Percentiles rank a stretch among this genome's conserved stretches.
phyloP scores from a whole-genome alignment of 2,113 vertebrate species.

The Delphinus delphis region DNA sequence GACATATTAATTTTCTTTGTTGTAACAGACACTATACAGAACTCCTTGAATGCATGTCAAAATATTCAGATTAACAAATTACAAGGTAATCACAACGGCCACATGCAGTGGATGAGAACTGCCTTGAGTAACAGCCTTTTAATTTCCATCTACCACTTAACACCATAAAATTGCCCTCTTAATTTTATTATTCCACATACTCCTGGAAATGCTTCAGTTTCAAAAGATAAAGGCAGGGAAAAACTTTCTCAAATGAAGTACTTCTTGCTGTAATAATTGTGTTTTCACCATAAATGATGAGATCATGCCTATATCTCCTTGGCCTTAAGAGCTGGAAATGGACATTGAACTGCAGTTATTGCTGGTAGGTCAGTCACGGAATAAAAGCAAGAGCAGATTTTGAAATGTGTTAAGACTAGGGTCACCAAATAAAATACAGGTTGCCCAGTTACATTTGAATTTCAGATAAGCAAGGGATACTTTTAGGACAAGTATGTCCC shows the following conservation, averaged over 20 bases:
- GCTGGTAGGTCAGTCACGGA: neutral
- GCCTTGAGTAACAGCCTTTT: neutral
- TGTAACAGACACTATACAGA: neutral
- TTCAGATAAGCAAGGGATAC: neutral
- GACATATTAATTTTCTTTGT: neutral
- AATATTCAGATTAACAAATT: neutral
- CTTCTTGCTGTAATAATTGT: conserved; percentile 60
- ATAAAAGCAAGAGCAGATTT: neutral
- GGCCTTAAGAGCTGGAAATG: neutral
- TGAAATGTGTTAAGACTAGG: neutral
- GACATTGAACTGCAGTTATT: neutral
- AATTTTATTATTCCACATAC: conserved; percentile 13
- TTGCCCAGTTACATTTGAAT: neutral
- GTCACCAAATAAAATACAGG: neutral
- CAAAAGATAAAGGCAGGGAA: conserved; percentile 17
- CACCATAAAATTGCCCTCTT: neutral
- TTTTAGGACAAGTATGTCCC: neutral
- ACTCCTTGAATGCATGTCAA: neutral
- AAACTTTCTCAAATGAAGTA: conserved; percentile 64
- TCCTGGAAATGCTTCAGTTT: neutral
- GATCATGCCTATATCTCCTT: conserved; percentile 48
- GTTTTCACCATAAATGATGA: conserved; percentile 55
- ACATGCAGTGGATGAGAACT: neutral
- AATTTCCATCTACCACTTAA: neutral
- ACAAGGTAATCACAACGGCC: neutral